Percentiles rank a stretch among this genome's conserved stretches.
Conservation (phyloP, 2,113 vertebrate genomes). For the Beaufortia kweichowensis region DNA sequence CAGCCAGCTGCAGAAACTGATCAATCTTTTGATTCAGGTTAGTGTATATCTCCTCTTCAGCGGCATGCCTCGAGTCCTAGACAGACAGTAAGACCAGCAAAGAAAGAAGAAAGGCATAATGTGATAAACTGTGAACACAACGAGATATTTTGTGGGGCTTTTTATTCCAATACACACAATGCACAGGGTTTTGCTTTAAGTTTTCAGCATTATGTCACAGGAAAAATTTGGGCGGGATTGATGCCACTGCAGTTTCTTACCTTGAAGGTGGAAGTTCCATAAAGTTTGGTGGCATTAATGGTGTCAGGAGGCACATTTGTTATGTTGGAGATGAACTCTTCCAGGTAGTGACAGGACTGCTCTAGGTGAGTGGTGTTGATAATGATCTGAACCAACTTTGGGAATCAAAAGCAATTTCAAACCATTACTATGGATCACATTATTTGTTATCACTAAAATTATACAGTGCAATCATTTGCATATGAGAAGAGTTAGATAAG, state of each 20-base stretch:
- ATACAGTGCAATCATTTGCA: background rate
- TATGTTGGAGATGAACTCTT: slow-evolving; percentile 98
- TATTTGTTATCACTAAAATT: background rate
- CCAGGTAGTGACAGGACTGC: slow-evolving; percentile 91
- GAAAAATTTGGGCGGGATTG: too few species aligned
- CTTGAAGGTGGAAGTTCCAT: slow-evolving; percentile 95
- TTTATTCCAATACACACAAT: background rate
- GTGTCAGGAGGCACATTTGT: slow-evolving; percentile 92
- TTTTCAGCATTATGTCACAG: too few species aligned
- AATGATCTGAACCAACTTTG: slow-evolving; percentile 95
- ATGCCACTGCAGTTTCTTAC: slow-evolving; percentile 61
- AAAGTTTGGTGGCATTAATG: slow-evolving; percentile 90
- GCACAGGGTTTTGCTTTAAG: too few species aligned
- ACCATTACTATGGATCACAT: background rate
- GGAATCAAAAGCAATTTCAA: slow-evolving; percentile 17
- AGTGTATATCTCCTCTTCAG: slow-evolving; percentile 98
- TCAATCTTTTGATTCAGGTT: slow-evolving; percentile 97
- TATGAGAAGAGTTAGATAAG: too few species aligned
- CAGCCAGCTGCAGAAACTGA: slow-evolving; percentile 95
- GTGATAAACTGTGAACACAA: background rate
- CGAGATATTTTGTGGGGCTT: too few species aligned
- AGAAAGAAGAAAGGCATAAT: background rate
- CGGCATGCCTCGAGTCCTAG: slow-evolving; percentile 92
- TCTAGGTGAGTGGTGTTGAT: slow-evolving; percentile 97
- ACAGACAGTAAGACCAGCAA: background rate